Percentiles rank a stretch among this genome's conserved stretches.
phyloP scores from a whole-genome alignment of 2,888 invertebrate species.

The Agonopterix subpropinquella region DNA sequence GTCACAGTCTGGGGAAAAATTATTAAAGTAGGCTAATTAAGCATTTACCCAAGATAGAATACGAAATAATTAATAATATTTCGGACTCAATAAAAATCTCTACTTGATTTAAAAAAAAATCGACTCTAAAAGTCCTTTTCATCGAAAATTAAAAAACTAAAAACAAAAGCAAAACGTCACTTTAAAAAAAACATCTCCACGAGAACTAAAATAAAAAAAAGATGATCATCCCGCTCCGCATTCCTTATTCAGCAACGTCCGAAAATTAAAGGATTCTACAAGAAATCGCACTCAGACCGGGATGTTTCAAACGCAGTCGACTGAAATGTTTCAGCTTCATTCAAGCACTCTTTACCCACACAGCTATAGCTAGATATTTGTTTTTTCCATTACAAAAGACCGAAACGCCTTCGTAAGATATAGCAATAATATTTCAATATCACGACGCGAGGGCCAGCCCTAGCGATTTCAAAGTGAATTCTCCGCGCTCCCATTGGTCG shows the following conservation, averaged over 20 bases:
- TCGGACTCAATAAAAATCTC: too few relatives aligned
- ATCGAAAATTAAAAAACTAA: too few relatives aligned
- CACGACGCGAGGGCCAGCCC: constrained; percentile 48
- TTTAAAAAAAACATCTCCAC: too few relatives aligned
- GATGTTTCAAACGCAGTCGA: constrained; percentile 25
- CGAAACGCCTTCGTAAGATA: constrained; percentile 54
- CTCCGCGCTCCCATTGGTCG: constrained; percentile 50
- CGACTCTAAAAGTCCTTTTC: too few relatives aligned
- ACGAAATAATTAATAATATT: too few relatives aligned
- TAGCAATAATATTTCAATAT: constrained; percentile 72
- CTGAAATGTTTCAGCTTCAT: constrained; percentile 58
- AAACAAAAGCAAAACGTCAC: too few relatives aligned
- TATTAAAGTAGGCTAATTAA: too few relatives aligned
- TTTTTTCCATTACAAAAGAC: constrained; percentile 70
- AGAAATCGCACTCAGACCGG: constrained; percentile 64
- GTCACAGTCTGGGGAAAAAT: too few relatives aligned
- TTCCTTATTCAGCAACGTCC: constrained; percentile 69
- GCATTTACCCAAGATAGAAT: too few relatives aligned
- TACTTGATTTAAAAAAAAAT: too few relatives aligned
- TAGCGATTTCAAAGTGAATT: constrained; percentile 58
- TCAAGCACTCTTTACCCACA: constrained; percentile 58
- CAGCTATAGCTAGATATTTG: constrained; percentile 48
- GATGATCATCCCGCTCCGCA: constrained; percentile 22
- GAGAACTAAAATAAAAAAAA: too few relatives aligned
- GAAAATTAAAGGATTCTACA: constrained; percentile 64